Conservation (phyloP, 2,888 invertebrate genomes). For the Xestia xanthographa region DNA sequence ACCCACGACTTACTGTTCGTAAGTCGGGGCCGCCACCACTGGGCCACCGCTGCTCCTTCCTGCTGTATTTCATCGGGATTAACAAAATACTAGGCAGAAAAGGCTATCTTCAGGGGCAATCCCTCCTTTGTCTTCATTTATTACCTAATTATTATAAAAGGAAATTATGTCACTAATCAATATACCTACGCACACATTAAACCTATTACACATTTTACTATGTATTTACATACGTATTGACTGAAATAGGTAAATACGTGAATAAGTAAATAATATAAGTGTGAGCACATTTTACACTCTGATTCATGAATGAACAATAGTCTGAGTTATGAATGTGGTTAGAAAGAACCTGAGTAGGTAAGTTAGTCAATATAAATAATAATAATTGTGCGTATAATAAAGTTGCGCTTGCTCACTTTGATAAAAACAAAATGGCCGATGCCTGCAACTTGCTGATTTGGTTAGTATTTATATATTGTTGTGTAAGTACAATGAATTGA, state of each 20-base stretch:
- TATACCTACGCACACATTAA: neutral
- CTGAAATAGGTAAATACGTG: conserved; percentile 4
- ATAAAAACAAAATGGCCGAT: conserved; percentile 52
- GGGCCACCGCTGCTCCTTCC: too few species aligned
- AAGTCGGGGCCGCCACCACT: too few species aligned
- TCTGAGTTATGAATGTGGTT: conserved; percentile 35
- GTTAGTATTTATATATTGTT: conserved; percentile 37
- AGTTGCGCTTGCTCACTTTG: conserved; percentile 18
- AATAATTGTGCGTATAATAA: conserved; percentile 17
- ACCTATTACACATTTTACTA: conserved; percentile 7
- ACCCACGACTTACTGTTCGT: too few species aligned
- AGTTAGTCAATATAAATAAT: conserved; percentile 17
- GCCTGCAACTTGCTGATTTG: conserved; percentile 57
- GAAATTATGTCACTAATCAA: conserved; percentile 15
- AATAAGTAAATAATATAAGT: neutral
- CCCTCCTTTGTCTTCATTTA: neutral
- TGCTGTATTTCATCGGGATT: neutral
- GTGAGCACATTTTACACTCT: conserved; percentile 6
- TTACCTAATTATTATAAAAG: neutral
- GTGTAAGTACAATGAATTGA: conserved; percentile 34
- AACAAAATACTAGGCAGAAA: neutral
- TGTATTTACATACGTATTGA: conserved; percentile 11
- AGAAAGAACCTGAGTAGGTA: conserved; percentile 4
- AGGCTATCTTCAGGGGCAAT: neutral
- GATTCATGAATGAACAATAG: conserved; percentile 46